A percentile compares a stretch with the other conserved stretches of the same genome.
These are phyloP conservation scores for Sebastolobus altivelis DNA, from an alignment of 2,797 vertebrate genomes.

Conservation along the genomic window DNA sequence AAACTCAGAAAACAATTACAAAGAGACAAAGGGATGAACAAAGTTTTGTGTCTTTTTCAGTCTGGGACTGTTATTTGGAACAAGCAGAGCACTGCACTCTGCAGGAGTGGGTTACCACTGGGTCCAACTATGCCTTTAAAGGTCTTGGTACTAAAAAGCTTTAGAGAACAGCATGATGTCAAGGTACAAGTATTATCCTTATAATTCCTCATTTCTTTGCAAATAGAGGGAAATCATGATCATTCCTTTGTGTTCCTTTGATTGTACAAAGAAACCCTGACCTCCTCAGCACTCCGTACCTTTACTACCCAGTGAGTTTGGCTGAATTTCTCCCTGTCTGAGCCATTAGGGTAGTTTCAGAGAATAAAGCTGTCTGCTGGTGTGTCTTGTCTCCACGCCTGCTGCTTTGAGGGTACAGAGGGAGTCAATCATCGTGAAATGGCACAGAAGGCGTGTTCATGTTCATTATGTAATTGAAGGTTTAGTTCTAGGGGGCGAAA, in stretches of 20 bases:
- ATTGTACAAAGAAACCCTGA: neutral
- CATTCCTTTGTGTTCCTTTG: neutral
- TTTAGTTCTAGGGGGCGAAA: slow-evolving; percentile 55
- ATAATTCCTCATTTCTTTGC: neutral
- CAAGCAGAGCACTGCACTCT: neutral
- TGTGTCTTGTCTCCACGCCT: slow-evolving; percentile 16
- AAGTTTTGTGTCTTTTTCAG: neutral
- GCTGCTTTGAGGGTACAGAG: slow-evolving; percentile 35
- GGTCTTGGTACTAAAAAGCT: neutral
- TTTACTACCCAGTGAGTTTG: neutral
- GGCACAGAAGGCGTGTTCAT: slow-evolving; percentile 57
- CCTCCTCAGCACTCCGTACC: rapidly evolving
- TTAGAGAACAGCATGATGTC: neutral
- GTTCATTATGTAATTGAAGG: slow-evolving; percentile 69
- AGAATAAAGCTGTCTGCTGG: slow-evolving; percentile 24
- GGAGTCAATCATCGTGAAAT: slow-evolving; percentile 58
- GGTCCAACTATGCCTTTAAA: neutral
- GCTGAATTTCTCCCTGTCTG: neutral
- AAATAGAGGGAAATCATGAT: neutral
- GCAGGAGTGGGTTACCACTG: neutral
- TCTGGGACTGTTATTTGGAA: neutral
- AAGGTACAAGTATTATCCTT: neutral
- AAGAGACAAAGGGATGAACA: neutral
- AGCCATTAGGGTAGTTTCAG: slow-evolving; percentile 3
- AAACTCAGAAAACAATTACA: neutral